Conservation (phyloP, 2,113 vertebrate genomes). For the Triplophysa rosa region DNA sequence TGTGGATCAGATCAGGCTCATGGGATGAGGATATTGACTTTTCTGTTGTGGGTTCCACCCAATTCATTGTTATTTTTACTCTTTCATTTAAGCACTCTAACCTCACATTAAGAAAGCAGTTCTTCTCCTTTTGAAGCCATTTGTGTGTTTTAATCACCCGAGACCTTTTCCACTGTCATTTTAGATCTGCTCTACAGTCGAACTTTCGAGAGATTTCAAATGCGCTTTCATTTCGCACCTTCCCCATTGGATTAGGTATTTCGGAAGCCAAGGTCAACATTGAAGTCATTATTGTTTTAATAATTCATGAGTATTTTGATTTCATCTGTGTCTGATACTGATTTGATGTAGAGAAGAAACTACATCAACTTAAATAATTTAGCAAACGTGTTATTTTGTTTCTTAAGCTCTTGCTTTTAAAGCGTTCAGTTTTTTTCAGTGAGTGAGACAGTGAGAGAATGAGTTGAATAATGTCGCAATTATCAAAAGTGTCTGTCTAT, state of each 20-base stretch:
- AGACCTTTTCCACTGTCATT: background rate
- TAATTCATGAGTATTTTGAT: conserved; percentile 35
- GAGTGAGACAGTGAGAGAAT: conserved; percentile 17
- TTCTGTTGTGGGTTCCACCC: conserved; percentile 49
- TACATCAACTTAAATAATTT: conserved; percentile 18
- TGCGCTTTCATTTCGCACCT: background rate
- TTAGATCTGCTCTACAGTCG: background rate
- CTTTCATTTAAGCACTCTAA: conserved; percentile 53
- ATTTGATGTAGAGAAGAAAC: conserved; percentile 10
- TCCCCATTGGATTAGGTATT: conserved; percentile 1
- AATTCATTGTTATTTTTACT: conserved; percentile 47
- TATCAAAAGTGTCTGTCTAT: conserved; percentile 24
- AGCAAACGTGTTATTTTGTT: conserved; percentile 6
- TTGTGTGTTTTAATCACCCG: conserved; percentile 37
- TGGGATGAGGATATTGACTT: conserved; percentile 55
- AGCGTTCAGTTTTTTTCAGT: conserved; percentile 4
- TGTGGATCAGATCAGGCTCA: conserved; percentile 53
- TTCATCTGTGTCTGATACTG: background rate
- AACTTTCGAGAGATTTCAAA: background rate
- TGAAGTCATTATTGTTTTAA: conserved; percentile 18
- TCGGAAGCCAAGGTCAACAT: conserved; percentile 18
- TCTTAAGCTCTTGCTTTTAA: background rate
- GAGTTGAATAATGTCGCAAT: conserved; percentile 32
- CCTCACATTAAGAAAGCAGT: conserved; percentile 48
- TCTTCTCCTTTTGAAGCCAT: conserved; percentile 36